These are phyloP conservation scores for Thamnaconus septentrionalis DNA, from an alignment of 2,113 vertebrate species.

Conservation along the genomic window DNA sequence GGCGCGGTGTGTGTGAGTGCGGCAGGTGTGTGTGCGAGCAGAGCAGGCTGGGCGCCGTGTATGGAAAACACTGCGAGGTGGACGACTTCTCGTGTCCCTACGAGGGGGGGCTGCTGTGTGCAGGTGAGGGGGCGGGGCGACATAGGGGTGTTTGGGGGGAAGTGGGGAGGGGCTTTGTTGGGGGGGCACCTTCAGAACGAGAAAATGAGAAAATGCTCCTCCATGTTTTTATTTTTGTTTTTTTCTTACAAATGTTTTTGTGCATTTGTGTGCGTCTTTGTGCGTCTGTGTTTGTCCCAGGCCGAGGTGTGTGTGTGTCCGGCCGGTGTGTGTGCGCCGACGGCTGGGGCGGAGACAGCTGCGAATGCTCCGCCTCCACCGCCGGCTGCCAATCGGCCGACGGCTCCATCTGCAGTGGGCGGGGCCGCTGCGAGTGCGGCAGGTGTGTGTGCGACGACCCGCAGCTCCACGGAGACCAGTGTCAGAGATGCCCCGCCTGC, in stretches of 20 bases:
- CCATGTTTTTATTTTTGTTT: background rate
- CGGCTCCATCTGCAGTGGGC: slow-evolving; percentile 86
- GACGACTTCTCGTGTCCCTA: slow-evolving; percentile 96
- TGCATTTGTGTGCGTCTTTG: background rate
- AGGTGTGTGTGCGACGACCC: slow-evolving; percentile 86
- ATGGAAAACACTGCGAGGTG: slow-evolving; percentile 91
- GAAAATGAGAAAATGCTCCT: too few species aligned
- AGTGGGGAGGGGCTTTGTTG: too few species aligned
- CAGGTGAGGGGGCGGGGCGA: slow-evolving; percentile 74
- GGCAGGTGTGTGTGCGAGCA: slow-evolving; percentile 89
- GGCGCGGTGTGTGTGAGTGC: slow-evolving; percentile 85
- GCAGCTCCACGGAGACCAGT: slow-evolving; percentile 83
- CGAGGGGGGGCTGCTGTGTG: slow-evolving; percentile 82
- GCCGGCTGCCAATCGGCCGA: slow-evolving; percentile 81
- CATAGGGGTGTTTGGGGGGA: background rate
- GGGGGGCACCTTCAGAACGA: too few species aligned
- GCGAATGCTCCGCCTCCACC: slow-evolving; percentile 80
- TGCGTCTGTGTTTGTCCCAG: slow-evolving; percentile 62
- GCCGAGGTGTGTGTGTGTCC: slow-evolving; percentile 87
- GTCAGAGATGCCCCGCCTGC: slow-evolving; percentile 88
- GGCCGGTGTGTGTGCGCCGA: slow-evolving; percentile 84
- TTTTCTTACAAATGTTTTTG: background rate
- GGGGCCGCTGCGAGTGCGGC: slow-evolving; percentile 88
- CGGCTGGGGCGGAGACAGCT: slow-evolving; percentile 89
- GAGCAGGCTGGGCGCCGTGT: slow-evolving; percentile 84